Evolutionary conservation across 2,888 invertebrate species (phyloP).

Genomic region (Lithophane socia): DNA sequence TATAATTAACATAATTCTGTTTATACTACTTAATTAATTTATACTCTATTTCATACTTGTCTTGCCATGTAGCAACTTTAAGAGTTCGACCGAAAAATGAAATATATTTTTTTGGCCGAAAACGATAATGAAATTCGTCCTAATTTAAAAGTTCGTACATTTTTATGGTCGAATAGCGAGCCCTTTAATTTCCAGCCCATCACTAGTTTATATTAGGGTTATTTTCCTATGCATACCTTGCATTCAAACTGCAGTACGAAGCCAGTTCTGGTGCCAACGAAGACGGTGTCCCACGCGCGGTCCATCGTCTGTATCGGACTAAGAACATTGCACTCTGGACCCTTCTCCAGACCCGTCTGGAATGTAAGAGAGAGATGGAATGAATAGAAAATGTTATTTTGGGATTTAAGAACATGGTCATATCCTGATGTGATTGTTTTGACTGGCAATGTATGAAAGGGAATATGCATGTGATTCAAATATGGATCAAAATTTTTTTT

Average conservation of each 20-base stretch:
- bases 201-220: background rate
- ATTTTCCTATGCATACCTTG: conserved; percentile 86
- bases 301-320: conserved; percentile 94
- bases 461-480: no score
- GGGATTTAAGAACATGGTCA: background rate
- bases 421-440: background rate
- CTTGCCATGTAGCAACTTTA: background rate
- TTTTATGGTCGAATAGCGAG: background rate
- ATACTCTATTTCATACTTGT: background rate
- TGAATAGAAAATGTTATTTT: background rate
- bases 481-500: no score
- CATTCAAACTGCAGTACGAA: conserved; percentile 93
- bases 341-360: conserved; percentile 89
- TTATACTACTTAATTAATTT: background rate
- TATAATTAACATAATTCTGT: background rate
- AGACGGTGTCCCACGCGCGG: conserved; percentile 93
- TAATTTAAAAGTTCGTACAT: background rate
- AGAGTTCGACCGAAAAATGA: background rate
- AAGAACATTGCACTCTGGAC: conserved; percentile 88
- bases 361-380: conserved; percentile 58
- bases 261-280: conserved; percentile 93
- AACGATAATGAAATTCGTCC: background rate
- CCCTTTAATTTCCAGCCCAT: background rate
- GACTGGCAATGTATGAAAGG: background rate
- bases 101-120: background rate